These are phyloP conservation scores for Mesocricetus auratus DNA, from an alignment of 2,113 vertebrate species.

Conservation along the genomic window DNA sequence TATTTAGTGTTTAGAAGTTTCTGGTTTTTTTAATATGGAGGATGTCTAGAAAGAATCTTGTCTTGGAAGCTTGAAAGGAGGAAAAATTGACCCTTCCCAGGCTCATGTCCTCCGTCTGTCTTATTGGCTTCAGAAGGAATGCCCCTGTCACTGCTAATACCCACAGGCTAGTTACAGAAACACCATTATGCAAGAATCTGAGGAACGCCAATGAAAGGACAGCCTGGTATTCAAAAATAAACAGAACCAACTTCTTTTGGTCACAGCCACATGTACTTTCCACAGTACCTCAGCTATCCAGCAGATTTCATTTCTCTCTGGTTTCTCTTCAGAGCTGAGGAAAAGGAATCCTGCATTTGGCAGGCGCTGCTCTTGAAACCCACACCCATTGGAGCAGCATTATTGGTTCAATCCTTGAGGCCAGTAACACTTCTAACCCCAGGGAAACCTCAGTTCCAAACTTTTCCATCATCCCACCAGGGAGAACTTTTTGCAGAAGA, in stretches of 20 bases:
- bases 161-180: constrained; percentile 43
- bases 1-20: background rate
- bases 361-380: constrained; percentile 49
- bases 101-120: background rate
- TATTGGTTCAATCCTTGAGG: constrained; percentile 69
- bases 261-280: constrained; percentile 51
- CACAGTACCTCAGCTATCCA: constrained; percentile 32
- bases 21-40: background rate
- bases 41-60: constrained; percentile 34
- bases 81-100: background rate
- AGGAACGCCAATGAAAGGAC: constrained; percentile 29
- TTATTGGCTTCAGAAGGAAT: constrained; percentile 19
- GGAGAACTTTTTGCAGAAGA: constrained; percentile 74
- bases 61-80: background rate
- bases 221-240: constrained; percentile 58
- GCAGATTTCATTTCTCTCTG: constrained; percentile 56
- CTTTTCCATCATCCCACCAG: constrained; percentile 77
- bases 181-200: constrained; percentile 58
- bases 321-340: constrained; percentile 61
- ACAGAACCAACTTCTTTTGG: constrained; percentile 42
- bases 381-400: background rate
- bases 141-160: background rate
- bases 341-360: constrained; percentile 62
- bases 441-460: constrained; percentile 77
- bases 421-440: constrained; percentile 78